Percentiles rank a stretch among this genome's conserved stretches.
Conservation (phyloP, 2,113 vertebrate species). For the Erythrocercus mccallii region DNA sequence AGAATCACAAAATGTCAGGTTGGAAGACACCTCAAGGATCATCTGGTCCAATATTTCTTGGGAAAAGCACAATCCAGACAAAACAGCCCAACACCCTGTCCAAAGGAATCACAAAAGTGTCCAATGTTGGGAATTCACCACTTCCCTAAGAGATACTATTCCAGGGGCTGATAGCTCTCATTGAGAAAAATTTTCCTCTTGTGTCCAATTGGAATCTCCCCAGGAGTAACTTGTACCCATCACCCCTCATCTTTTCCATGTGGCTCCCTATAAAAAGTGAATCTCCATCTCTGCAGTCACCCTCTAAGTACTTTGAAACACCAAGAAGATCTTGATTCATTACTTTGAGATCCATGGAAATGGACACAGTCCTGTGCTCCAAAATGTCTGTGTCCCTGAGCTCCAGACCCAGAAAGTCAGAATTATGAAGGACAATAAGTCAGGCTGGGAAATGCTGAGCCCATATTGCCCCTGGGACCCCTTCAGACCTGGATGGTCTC, state of each 20-base stretch:
- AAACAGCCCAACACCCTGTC: background rate
- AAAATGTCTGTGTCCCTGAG: background rate
- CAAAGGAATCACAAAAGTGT: background rate
- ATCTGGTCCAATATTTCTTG: background rate
- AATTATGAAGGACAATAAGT: background rate
- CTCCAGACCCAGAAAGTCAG: background rate
- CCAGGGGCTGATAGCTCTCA: background rate
- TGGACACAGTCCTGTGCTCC: background rate
- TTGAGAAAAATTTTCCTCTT: background rate
- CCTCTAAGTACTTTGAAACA: background rate
- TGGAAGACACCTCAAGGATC: background rate
- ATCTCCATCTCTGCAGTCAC: background rate
- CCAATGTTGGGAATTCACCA: background rate
- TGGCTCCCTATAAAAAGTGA: background rate
- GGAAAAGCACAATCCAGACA: background rate
- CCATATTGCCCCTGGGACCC: background rate
- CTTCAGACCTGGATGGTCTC: background rate
- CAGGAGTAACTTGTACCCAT: background rate
- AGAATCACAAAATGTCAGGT: background rate
- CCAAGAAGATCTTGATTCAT: background rate
- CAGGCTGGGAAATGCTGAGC: background rate
- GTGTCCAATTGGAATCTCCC: accelerated
- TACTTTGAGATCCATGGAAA: background rate
- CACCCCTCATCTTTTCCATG: background rate
- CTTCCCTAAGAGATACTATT: background rate